phyloP scores from a whole-genome alignment of 2,113 vertebrate genomes.

The Megaceryle maxima region DNA sequence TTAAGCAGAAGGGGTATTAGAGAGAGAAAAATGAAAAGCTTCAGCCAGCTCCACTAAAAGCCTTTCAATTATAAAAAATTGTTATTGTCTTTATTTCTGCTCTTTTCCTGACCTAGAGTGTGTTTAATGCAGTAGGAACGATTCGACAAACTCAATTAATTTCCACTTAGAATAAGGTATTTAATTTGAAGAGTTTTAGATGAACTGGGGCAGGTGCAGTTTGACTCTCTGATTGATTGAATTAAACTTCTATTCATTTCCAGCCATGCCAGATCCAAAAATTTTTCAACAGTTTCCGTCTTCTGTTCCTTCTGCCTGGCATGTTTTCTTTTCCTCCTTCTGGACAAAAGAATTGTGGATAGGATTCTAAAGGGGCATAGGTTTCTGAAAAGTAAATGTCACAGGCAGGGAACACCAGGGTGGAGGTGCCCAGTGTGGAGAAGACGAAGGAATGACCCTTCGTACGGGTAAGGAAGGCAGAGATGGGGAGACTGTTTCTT shows the following conservation, averaged over 20 bases:
- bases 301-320: not conserved
- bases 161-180: slow-evolving; percentile 59
- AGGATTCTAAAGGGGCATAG: not conserved
- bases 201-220: slow-evolving; percentile 28
- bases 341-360: not conserved
- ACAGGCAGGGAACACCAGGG: not conserved
- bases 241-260: slow-evolving; percentile 48
- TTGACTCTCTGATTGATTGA: slow-evolving; percentile 38
- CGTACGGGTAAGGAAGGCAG: not conserved
- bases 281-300: not conserved
- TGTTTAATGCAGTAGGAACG: slow-evolving; percentile 34
- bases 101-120: slow-evolving; percentile 14
- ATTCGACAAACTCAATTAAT: slow-evolving; percentile 55
- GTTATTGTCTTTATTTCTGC: slow-evolving; percentile 26
- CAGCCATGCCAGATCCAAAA: not conserved
- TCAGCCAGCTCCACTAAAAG: not conserved
- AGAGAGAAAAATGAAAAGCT: not conserved
- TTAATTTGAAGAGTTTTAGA: slow-evolving; percentile 48
- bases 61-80: slow-evolving; percentile 15
- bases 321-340: not conserved
- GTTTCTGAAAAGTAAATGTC: not conserved
- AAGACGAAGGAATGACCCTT: not conserved
- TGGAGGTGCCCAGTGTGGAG: not conserved
- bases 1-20: not conserved
- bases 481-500: not conserved